Conservation (phyloP, 2,888 invertebrate genomes). For the Mythimna pallens region DNA sequence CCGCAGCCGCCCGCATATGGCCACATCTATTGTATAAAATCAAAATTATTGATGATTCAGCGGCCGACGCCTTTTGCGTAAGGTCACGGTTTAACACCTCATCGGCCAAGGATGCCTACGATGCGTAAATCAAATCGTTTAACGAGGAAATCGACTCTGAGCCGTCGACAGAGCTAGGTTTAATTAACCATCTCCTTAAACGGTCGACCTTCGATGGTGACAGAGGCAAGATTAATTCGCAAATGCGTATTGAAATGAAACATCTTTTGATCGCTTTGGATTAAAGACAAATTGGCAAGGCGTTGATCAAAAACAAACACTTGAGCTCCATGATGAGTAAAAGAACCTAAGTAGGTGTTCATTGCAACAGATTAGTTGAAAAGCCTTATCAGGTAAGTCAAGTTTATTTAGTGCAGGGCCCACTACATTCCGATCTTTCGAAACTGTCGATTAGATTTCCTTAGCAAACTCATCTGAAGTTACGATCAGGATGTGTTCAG, state of each 20-base stretch:
- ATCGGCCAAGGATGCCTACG: slow-evolving; percentile 76
- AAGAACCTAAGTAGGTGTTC: background rate
- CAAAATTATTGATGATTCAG: slow-evolving; percentile 82
- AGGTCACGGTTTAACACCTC: slow-evolving; percentile 81
- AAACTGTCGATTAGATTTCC: slow-evolving; percentile 34
- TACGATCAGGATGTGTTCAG: slow-evolving; percentile 42
- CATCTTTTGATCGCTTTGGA: slow-evolving; percentile 52
- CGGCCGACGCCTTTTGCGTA: slow-evolving; percentile 78
- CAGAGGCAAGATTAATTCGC: slow-evolving; percentile 77
- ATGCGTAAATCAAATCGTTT: slow-evolving; percentile 83
- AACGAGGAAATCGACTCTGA: slow-evolving; percentile 77
- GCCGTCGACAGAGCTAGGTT: slow-evolving; percentile 74
- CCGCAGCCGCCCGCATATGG: slow-evolving; percentile 74
- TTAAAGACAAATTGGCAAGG: slow-evolving; percentile 20
- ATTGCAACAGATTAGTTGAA: slow-evolving; percentile 13
- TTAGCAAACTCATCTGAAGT: slow-evolving; percentile 51
- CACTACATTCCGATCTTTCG: slow-evolving; percentile 39
- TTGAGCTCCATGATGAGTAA: background rate
- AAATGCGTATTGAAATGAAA: slow-evolving; percentile 69
- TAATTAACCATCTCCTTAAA: slow-evolving; percentile 83
- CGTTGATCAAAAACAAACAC: slow-evolving; percentile 12
- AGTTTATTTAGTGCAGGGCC: slow-evolving; percentile 45
- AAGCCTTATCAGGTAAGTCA: slow-evolving; percentile 35
- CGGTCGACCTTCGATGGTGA: slow-evolving; percentile 77
- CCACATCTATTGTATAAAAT: slow-evolving; percentile 72